Evolutionary conservation across 1,140 invertebrate species (phyloP), one percentile per base, ranked within the genome.

Genomic region (Scaptodrosophila lebanonensis): DNA sequence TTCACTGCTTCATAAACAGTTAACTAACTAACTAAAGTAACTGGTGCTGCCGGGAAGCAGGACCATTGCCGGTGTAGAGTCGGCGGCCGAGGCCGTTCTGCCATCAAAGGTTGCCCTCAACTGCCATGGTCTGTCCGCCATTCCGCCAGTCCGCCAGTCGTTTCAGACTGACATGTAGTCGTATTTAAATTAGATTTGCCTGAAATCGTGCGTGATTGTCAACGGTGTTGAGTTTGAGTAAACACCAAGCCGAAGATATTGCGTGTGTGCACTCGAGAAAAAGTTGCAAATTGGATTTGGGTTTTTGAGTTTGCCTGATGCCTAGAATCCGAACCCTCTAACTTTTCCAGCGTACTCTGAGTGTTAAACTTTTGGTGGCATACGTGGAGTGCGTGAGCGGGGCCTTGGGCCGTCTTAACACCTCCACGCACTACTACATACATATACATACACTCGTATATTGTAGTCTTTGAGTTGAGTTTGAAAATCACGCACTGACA

Each of bases 141-240:
- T 8, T 4, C 27, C 20, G 13, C 48, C 40, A 43, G 8, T 12
- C 36, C 11, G 15, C 44, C n/a, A 20, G 15, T 20, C 22, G 20
- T 27, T 42, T 40, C 30, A 27, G 39, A 25, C 52, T 64, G 68
- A 61, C 75, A 73, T 77, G 73, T 77, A 79, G 68, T 77, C 73
- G 75, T 75, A 79, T 82, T 82, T 79, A 79, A 79, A 79, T 79
- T 79, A 82, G 75, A 79, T 79, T 79, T 75, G 47, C 75, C 69
- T 75, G 75, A 82, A 79, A 82, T 79, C 75, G 75, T 79, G 75
- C 75, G 75, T 82, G 75, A 82, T 82, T 79, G 75, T 79, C 73
- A 77, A 58, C 65, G 48, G 35, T 17, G 22, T 6, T 16, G 32
- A 12, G 38, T 42, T 52, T 68, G 64, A 35, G 70, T 66, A 73